Conservation (phyloP, 2,888 invertebrate genomes). For the Oxystoma pomonae region DNA sequence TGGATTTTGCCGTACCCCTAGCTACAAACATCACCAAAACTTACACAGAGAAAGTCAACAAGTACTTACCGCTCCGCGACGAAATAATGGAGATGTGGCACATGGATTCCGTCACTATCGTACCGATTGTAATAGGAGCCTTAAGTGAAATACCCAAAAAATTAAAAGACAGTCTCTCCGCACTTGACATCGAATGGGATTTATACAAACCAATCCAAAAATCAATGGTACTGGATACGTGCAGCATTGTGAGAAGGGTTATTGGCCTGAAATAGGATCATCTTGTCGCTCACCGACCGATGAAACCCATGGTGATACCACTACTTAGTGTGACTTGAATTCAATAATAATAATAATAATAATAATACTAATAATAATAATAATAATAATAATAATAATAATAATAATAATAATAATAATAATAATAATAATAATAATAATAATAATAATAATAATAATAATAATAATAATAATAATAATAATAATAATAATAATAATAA, state of each 20-base stretch:
- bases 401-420: no score
- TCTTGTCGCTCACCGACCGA: neutral
- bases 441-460: no score
- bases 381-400: no score
- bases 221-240: conserved; percentile 1
- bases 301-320: neutral
- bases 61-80: conserved; percentile 1
- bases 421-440: no score
- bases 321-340: neutral
- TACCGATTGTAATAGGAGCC: neutral
- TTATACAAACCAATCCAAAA: conserved; percentile 1
- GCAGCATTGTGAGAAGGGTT: conserved; percentile 4
- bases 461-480: no score
- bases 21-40: conserved; percentile 1
- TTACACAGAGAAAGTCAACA: conserved; percentile 1
- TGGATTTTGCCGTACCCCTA: neutral
- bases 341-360: neutral
- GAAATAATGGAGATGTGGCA: conserved; percentile 1
- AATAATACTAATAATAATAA: neutral
- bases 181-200: neutral
- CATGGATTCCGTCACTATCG: conserved; percentile 1
- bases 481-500: no score
- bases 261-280: neutral
- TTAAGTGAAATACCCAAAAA: conserved; percentile 1
- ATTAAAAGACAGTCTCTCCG: neutral